Evolutionary conservation across 2,888 invertebrate genomes (phyloP).

Genomic region (Limnephilus rhombicus): DNA sequence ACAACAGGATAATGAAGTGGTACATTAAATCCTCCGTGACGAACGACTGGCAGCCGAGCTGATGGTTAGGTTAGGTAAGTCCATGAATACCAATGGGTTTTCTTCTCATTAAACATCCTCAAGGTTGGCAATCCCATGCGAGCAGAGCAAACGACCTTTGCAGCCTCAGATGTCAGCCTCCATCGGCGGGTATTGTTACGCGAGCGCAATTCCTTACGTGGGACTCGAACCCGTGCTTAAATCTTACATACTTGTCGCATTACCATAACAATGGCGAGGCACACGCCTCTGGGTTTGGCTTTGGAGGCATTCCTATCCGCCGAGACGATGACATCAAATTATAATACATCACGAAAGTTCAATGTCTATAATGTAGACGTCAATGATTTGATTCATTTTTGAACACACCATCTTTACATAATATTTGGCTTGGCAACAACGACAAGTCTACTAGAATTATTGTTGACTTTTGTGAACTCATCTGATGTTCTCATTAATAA

Average conservation of each 20-base stretch:
- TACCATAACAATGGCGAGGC: conserved; percentile 62
- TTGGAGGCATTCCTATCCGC: conserved; percentile 12
- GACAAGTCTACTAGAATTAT: neutral
- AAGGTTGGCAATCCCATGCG: neutral
- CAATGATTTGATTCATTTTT: neutral
- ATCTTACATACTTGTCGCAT: conserved; percentile 58
- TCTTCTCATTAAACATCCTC: neutral
- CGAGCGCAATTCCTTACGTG: conserved; percentile 54
- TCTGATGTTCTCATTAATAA: neutral
- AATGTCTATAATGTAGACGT: neutral
- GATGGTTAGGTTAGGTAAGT: neutral
- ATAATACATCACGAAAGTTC: neutral
- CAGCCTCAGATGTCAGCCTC: conserved; percentile 4
- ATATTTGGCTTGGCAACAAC: neutral
- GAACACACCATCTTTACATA: neutral
- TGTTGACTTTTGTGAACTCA: neutral
- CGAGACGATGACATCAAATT: conserved; percentile 1
- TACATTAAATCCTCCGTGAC: neutral
- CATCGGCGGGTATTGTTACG: conserved; percentile 45
- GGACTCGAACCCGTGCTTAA: conserved; percentile 60
- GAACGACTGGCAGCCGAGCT: neutral
- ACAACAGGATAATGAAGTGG: neutral
- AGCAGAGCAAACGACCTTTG: conserved; percentile 29
- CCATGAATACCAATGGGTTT: neutral
- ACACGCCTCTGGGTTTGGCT: conserved; percentile 54